phyloP scores from a whole-genome alignment of 2,113 vertebrate species.

The Prietella phreatophila region DNA sequence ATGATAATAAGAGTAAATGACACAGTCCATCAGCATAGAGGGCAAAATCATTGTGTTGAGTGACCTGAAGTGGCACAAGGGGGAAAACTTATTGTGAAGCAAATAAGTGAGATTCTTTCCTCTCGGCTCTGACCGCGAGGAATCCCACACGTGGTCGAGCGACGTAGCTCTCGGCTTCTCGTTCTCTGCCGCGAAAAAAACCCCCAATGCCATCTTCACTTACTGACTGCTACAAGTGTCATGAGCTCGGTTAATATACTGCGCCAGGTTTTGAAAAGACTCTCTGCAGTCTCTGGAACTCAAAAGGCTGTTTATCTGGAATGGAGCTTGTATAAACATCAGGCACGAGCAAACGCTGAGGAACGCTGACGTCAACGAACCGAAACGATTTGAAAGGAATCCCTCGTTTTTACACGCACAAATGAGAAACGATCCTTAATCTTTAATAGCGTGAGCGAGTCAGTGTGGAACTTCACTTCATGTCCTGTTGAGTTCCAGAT shows the following conservation, averaged over 20 bases:
- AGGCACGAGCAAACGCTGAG: background rate
- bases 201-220: constrained; percentile 3
- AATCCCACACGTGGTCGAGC: constrained; percentile 37
- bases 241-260: constrained; percentile 7
- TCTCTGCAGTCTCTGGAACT: constrained; percentile 1
- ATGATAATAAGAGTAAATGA: constrained; percentile 35
- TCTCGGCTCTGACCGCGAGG: constrained; percentile 30
- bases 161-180: background rate
- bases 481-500: background rate
- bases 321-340: background rate
- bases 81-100: constrained; percentile 22
- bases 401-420: background rate
- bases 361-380: background rate
- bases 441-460: background rate
- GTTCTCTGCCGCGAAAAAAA: constrained; percentile 27
- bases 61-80: constrained; percentile 36
- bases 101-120: constrained; percentile 42
- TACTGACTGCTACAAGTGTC: constrained; percentile 11
- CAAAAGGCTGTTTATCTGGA: background rate
- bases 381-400: background rate
- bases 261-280: constrained; percentile 15
- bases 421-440: background rate
- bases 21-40: constrained; percentile 12
- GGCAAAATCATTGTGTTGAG: constrained; percentile 18
- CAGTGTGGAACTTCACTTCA: background rate